A percentile compares a stretch with the other conserved stretches of the same genome.
Conservation (phyloP, 2,113 vertebrate species). For the Tragelaphus imberbis region DNA sequence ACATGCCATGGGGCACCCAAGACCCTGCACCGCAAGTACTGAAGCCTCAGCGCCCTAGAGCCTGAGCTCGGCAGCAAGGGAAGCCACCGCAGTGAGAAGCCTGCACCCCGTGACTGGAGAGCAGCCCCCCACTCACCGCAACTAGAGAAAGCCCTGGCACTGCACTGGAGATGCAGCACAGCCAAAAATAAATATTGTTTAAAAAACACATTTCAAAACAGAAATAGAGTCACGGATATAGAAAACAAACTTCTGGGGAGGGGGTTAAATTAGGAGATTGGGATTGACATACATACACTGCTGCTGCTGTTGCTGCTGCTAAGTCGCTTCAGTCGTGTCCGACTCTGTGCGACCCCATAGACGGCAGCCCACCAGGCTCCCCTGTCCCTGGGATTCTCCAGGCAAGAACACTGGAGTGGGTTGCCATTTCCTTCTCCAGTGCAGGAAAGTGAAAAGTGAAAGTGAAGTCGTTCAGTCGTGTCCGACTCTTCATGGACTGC, state of each 20-base stretch:
- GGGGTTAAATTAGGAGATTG: neutral
- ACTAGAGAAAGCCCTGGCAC: neutral
- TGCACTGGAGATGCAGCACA: neutral
- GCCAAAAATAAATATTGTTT: neutral
- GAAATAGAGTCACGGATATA: neutral
- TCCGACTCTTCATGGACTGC: too few relatives aligned
- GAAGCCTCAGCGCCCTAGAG: neutral
- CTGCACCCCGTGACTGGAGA: accelerated
- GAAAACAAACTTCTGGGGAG: neutral
- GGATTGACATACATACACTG: neutral
- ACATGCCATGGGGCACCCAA: neutral
- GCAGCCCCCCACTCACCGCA: accelerated
- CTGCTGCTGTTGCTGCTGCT: neutral
- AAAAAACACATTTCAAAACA: neutral
- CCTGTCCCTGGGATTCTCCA: too few relatives aligned
- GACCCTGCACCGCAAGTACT: neutral
- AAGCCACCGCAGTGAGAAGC: neutral
- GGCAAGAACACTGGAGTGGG: too few relatives aligned
- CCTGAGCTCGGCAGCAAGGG: neutral
- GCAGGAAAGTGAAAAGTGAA: too few relatives aligned
- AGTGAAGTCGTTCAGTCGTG: too few relatives aligned
- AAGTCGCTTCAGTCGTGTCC: too few relatives aligned
- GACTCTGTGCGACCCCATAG: too few relatives aligned
- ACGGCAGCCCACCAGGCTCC: too few relatives aligned
- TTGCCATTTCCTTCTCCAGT: too few relatives aligned